Percentiles rank a stretch among this genome's conserved stretches.
Evolutionary conservation across 2,888 invertebrate genomes (phyloP).

Genomic region (Diarsia mendica): DNA sequence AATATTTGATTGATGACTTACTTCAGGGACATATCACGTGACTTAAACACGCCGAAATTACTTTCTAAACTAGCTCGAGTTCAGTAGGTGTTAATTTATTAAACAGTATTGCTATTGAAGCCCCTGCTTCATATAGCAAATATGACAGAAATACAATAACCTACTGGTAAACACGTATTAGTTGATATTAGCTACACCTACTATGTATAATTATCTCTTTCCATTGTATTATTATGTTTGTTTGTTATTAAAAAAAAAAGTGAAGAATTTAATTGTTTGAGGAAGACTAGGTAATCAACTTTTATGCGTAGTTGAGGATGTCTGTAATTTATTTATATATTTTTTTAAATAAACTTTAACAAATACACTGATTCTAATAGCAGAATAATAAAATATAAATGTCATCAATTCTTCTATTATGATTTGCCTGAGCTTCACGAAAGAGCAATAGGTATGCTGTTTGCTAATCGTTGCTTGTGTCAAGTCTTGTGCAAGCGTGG

Average conservation of each 20-base stretch:
- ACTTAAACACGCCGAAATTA: not conserved
- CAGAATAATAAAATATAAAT: not conserved
- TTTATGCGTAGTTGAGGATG: not conserved
- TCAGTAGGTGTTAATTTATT: no score
- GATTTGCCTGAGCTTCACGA: not conserved
- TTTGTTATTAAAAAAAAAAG: not conserved
- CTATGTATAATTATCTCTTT: not conserved
- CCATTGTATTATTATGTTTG: not conserved
- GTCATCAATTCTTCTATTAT: not conserved
- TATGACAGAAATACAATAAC: not conserved
- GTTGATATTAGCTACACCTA: no score
- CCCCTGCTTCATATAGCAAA: conserved; percentile 12
- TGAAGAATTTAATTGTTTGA: not conserved
- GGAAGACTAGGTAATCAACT: not conserved
- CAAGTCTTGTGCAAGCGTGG: not conserved
- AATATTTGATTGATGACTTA: not conserved
- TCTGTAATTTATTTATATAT: not conserved
- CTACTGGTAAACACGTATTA: no score
- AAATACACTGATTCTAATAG: not conserved
- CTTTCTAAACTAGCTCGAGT: not conserved
- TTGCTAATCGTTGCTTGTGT: not conserved
- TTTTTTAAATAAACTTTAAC: not conserved
- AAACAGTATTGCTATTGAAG: not conserved
- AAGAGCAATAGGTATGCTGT: conserved; percentile 9
- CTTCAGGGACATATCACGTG: no score